A percentile compares a stretch with the other conserved stretches of the same genome.
phyloP scores from a whole-genome alignment of 92 coral and sea anemone species.

The Porites divaricata region DNA sequence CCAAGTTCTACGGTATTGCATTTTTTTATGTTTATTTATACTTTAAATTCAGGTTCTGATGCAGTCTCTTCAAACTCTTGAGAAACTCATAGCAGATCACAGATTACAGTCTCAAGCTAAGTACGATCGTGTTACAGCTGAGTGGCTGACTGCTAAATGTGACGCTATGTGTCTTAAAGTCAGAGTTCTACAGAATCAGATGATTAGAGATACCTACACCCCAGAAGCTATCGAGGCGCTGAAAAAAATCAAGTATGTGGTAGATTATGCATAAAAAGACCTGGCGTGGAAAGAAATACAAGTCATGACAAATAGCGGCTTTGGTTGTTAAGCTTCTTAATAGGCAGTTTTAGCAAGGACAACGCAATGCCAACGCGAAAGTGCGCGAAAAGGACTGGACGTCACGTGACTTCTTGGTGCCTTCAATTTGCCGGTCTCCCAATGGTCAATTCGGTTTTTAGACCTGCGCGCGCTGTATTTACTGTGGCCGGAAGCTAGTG shows the following conservation, averaged over 20 bases:
- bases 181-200: slow-evolving; percentile 96
- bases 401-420: too few species aligned
- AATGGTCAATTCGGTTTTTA: too few species aligned
- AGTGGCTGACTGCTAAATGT: slow-evolving; percentile 95
- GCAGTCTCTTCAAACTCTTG: slow-evolving; percentile 80
- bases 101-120: slow-evolving; percentile 84
- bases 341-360: too few species aligned
- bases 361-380: too few species aligned
- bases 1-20: neutral
- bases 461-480: too few species aligned
- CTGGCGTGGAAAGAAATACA: too few species aligned
- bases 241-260: slow-evolving; percentile 80
- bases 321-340: too few species aligned
- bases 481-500: too few species aligned
- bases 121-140: slow-evolving; percentile 82
- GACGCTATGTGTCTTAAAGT: slow-evolving; percentile 97
- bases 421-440: too few species aligned
- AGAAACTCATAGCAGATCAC: slow-evolving; percentile 86
- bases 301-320: too few species aligned
- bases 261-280: neutral
- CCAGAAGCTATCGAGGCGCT: slow-evolving; percentile 89
- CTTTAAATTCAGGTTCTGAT: slow-evolving; percentile 66
- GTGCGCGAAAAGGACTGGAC: too few species aligned
- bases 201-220: slow-evolving; percentile 90
- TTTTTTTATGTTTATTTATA: neutral